phyloP scores from a whole-genome alignment of 2,797 vertebrate genomes.

The Enteromius anoplus region DNA sequence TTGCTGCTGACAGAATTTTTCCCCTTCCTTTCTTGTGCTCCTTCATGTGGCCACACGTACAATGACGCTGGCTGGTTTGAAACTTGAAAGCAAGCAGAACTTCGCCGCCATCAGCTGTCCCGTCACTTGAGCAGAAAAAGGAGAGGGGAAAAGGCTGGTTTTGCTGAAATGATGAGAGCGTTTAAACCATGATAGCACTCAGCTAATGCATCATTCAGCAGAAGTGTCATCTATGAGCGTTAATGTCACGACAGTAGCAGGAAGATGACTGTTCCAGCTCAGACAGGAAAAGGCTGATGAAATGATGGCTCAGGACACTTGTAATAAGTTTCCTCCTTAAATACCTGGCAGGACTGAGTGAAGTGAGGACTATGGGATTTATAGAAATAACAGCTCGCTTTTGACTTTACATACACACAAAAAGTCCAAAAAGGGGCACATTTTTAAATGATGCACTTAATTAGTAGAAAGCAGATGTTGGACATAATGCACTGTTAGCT shows the following conservation, averaged over 20 bases:
- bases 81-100: slow-evolving; percentile 84
- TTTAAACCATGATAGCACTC: slow-evolving; percentile 78
- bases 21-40: slow-evolving; percentile 61
- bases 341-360: slow-evolving; percentile 49
- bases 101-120: slow-evolving; percentile 81
- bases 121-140: slow-evolving; percentile 73
- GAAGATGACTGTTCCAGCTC: slow-evolving; percentile 65
- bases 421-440: background rate
- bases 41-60: slow-evolving; percentile 74
- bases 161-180: slow-evolving; percentile 83
- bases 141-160: slow-evolving; percentile 74
- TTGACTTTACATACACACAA: background rate
- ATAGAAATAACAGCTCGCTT: slow-evolving; percentile 38
- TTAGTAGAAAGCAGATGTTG: background rate
- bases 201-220: slow-evolving; percentile 76
- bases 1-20: slow-evolving; percentile 80
- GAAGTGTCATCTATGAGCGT: slow-evolving; percentile 69
- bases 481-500: background rate
- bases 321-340: slow-evolving; percentile 66
- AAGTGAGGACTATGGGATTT: slow-evolving; percentile 34
- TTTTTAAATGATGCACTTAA: background rate
- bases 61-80: slow-evolving; percentile 72
- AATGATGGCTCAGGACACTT: slow-evolving; percentile 65
- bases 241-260: slow-evolving; percentile 65
- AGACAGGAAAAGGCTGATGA: slow-evolving; percentile 63